Base-by-base conservation (phyloP, 37 sponge, comb jelly and placozoan genomes). In the Crambe crambe region DNA sequence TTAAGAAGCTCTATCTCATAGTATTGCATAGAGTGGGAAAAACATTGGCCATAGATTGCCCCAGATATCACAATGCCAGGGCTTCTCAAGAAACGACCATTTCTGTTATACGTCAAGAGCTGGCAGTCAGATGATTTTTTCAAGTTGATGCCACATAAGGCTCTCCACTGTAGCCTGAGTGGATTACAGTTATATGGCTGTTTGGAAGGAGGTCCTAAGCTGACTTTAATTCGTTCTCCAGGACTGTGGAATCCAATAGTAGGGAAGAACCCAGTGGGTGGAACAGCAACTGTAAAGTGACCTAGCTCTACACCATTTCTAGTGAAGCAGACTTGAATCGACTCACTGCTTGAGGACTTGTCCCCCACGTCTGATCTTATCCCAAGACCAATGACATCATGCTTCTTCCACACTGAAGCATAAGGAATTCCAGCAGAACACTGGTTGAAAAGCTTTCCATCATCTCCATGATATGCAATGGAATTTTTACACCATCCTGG, bases 381-480 rank as follows among this genome's bases (percentile, higher is more conserved):
- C 5, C 87, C 87, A 20, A 85, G 63, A 30, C 91, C 91, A 56
- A 90, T 42, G 0, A 86, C 47, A 23, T 82, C 86, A 41, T 39
- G 35, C 20, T 42, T 23, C 31, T 78, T 82, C 84, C 77, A 77
- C 2, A 57, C 0, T 29, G 88, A 87, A 21, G 87, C 88, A 80
- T 83, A 91, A 25, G 79, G 40, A n/a, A 37, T 25, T 29, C 84
- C 80, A 25, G 1, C 59, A 1, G 72, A 72, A 63, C 44, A 41
- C 30, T 36, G 30, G 29, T 81, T 51, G 43, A 81, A 85, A 18
- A 85, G 63, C 29, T 38, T 35, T 51, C 87, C 87, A 58, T 85
- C 87, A 42, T 85, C 87, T 32, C 92, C 92, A 68, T 86, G 83
- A 35, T 80, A 83, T 12, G 60, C 87, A 4, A 91, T 79, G 20